phyloP scores from a whole-genome alignment of 2,113 vertebrate species.

The Solea senegalensis region DNA sequence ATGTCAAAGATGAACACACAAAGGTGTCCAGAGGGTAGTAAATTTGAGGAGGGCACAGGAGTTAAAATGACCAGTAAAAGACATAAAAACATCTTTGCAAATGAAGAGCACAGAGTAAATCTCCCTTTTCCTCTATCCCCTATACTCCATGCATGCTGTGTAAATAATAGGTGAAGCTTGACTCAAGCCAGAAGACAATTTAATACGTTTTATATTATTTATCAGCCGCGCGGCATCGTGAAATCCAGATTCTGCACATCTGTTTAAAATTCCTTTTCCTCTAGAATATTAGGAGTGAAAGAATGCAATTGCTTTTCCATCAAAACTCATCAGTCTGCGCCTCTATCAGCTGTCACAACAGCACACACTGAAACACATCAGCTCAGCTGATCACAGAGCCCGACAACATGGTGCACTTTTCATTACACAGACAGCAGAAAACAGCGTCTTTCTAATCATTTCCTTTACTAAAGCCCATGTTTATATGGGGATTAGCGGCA shows the following conservation, averaged over 20 bases:
- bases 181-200: constrained; percentile 7
- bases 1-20: no score
- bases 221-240: constrained; percentile 21
- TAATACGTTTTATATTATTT: constrained; percentile 16
- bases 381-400: not conserved
- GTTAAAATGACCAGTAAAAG: no score
- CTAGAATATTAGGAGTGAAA: constrained; percentile 18
- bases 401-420: not conserved
- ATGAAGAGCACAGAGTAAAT: not conserved
- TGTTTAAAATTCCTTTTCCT: constrained; percentile 6
- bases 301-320: constrained; percentile 34
- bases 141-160: not conserved
- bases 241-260: constrained; percentile 5
- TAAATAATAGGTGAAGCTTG: not conserved
- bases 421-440: not conserved
- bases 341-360: not conserved
- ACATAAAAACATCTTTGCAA: no score
- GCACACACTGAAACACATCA: constrained; percentile 1
- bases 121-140: not conserved
- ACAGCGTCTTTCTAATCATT: no score
- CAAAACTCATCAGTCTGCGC: constrained; percentile 14
- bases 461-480: no score
- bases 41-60: no score
- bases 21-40: no score
- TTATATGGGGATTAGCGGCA: no score